Percentiles rank a stretch among this genome's conserved stretches.
phyloP scores from a whole-genome alignment of 2,888 invertebrate genomes.

The Thyatira batis region DNA sequence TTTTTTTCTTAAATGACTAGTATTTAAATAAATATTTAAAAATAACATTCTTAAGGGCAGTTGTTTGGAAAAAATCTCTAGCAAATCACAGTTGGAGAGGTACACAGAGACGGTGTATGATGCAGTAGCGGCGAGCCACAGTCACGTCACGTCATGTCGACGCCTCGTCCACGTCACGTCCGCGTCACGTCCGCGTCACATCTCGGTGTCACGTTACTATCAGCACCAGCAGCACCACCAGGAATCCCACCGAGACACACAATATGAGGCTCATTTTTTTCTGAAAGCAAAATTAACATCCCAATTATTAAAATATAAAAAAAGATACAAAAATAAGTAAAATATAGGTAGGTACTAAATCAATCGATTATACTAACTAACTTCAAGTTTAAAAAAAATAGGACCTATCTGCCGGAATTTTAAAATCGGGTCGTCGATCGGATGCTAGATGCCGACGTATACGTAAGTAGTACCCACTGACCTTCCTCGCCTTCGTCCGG shows the following conservation, averaged over 20 bases:
- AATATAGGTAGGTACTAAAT: no score
- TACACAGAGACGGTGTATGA: neutral
- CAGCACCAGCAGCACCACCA: slow-evolving; percentile 65
- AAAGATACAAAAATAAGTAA: no score
- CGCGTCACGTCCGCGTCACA: slow-evolving; percentile 12
- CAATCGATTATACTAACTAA: no score
- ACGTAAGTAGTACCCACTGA: slow-evolving; percentile 29
- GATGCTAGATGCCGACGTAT: no score
- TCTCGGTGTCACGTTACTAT: slow-evolving; percentile 44
- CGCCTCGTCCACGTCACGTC: neutral
- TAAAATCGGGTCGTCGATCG: no score
- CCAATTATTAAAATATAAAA: no score
- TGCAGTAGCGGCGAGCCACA: neutral
- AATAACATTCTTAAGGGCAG: slow-evolving; percentile 1
- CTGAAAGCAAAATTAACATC: slow-evolving; percentile 47
- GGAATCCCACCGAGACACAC: slow-evolving; percentile 59
- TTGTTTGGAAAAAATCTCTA: neutral
- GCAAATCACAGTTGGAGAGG: neutral
- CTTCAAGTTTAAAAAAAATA: no score
- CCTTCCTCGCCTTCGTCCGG: slow-evolving; percentile 77
- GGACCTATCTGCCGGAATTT: no score
- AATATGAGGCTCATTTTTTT: slow-evolving; percentile 65
- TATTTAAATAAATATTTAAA: slow-evolving; percentile 1
- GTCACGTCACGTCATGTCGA: neutral
- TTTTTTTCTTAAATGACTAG: no score